Percentiles rank a stretch among this genome's conserved stretches.
Evolutionary conservation across 2,797 vertebrate species (phyloP).

Genomic region (Acanthis flammea): DNA sequence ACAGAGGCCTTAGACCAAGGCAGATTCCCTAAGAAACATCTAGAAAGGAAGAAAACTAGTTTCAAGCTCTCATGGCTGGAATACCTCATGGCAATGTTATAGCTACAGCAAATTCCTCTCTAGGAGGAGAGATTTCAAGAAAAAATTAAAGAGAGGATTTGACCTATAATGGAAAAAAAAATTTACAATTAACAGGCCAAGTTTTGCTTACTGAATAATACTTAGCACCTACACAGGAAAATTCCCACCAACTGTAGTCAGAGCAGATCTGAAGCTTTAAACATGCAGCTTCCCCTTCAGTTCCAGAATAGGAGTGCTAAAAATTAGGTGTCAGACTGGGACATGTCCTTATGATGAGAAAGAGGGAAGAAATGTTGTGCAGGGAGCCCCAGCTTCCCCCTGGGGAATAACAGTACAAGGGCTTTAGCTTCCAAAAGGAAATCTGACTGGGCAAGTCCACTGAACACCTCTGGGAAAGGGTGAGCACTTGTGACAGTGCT

Average conservation of each 20-base stretch:
- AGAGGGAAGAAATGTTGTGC: neutral
- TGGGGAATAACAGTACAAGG: neutral
- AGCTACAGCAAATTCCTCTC: slow-evolving; percentile 11
- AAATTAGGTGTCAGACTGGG: slow-evolving; percentile 41
- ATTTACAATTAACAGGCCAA: neutral
- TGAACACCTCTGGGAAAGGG: neutral
- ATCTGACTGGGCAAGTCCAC: neutral
- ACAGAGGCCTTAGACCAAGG: neutral
- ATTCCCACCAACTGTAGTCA: slow-evolving; percentile 49
- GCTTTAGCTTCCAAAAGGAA: neutral
- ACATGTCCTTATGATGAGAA: neutral
- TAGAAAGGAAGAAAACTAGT: neutral
- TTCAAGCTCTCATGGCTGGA: neutral
- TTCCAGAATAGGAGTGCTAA: neutral
- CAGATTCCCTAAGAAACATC: neutral
- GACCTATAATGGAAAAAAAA: slow-evolving; percentile 31
- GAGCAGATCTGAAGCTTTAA: slow-evolving; percentile 23
- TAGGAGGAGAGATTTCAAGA: slow-evolving; percentile 1
- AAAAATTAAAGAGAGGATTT: slow-evolving; percentile 37
- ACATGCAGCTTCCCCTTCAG: neutral
- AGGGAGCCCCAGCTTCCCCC: neutral
- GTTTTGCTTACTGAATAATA: slow-evolving; percentile 57
- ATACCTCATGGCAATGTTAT: neutral
- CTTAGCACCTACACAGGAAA: slow-evolving; percentile 62
- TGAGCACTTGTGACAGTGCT: neutral